A percentile compares a stretch with the other conserved stretches of the same genome.
Evolutionary conservation across 2,888 invertebrate genomes (phyloP).

Genomic region (Tinea trinotella): DNA sequence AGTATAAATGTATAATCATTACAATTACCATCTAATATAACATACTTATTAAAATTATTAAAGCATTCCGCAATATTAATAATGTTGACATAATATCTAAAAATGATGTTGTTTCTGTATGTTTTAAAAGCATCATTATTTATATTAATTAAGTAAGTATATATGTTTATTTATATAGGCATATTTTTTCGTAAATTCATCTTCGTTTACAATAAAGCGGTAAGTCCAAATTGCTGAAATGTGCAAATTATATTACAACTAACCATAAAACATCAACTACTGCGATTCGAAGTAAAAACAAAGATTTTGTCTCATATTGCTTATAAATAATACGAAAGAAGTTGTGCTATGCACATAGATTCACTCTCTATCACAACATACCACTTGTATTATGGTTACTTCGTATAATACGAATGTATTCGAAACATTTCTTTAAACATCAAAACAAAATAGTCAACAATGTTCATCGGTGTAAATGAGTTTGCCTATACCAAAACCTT

Average conservation of each 20-base stretch:
- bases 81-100: no score
- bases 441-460: background rate
- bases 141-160: no score
- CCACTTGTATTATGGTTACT: conserved; percentile 4
- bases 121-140: background rate
- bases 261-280: background rate
- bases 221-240: background rate
- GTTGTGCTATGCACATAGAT: conserved; percentile 18
- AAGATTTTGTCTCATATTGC: conserved; percentile 13
- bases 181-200: no score
- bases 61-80: background rate
- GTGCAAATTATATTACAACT: background rate
- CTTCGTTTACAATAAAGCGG: background rate
- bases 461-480: no score
- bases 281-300: background rate
- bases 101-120: background rate
- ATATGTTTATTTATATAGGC: no score
- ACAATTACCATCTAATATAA: background rate
- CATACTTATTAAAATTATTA: background rate
- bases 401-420: background rate
- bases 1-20: background rate
- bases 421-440: background rate
- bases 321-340: conserved; percentile 17
- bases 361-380: conserved; percentile 17
- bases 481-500: no score